These are phyloP conservation scores for Metopia argyrocephala DNA, from an alignment of 2,888 invertebrate genomes.

Conservation along the genomic window DNA sequence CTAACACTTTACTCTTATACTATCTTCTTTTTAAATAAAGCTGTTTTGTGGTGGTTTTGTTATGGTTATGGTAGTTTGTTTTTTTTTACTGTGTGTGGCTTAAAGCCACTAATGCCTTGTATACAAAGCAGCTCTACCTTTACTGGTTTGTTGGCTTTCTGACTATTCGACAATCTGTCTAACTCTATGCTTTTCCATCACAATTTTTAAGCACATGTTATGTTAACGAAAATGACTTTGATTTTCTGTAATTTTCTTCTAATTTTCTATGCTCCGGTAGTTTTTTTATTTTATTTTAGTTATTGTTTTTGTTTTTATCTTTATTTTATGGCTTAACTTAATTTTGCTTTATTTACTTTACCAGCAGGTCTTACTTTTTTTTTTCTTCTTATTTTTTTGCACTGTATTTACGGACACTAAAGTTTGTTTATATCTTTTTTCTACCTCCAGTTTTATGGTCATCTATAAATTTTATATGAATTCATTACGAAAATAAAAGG, in stretches of 20 bases:
- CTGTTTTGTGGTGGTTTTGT: background rate
- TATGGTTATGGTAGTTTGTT: constrained; percentile 39
- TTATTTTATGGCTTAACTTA: constrained; percentile 50
- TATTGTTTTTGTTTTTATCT: constrained; percentile 21
- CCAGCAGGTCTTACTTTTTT: background rate
- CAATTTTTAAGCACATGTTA: constrained; percentile 42
- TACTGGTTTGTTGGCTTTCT: background rate
- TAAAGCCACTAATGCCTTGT: constrained; percentile 43
- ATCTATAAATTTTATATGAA: constrained; percentile 37
- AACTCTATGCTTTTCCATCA: constrained; percentile 28
- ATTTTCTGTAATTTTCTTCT: constrained; percentile 44
- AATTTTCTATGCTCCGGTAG: constrained; percentile 61
- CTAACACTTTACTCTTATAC: constrained; percentile 22
- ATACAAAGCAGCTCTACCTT: constrained; percentile 44
- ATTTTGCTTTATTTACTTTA: constrained; percentile 43
- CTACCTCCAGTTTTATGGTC: constrained; percentile 43
- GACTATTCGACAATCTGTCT: constrained; percentile 23
- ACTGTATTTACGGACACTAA: background rate
- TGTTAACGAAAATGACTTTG: background rate
- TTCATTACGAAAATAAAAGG: constrained; percentile 26
- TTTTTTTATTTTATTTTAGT: constrained; percentile 13
- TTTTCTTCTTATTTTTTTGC: constrained; percentile 6
- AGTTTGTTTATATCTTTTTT: constrained; percentile 37
- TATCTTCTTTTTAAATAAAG: no score
- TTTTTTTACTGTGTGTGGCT: constrained; percentile 44